Conservation (phyloP, 2,888 invertebrate genomes). For the Apeira syringaria region DNA sequence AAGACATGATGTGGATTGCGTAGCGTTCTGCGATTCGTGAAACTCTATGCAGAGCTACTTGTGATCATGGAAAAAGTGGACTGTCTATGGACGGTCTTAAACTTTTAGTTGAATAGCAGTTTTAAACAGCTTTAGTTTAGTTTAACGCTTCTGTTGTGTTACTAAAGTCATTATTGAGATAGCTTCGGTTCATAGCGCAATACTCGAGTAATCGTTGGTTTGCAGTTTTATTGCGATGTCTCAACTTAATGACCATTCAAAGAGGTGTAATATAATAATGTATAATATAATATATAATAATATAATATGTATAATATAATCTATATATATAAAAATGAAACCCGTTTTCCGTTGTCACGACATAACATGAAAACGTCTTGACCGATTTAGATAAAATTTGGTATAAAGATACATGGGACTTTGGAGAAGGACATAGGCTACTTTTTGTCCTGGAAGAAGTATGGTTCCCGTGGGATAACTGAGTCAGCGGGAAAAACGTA, state of each 20-base stretch:
- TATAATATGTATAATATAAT: no score
- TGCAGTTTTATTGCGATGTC: neutral
- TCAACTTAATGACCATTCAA: neutral
- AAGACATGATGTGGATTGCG: neutral
- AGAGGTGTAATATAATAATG: no score
- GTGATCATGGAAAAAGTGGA: neutral
- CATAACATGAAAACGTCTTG: no score
- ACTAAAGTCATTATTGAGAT: neutral
- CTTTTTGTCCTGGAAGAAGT: no score
- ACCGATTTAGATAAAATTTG: no score
- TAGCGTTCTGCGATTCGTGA: neutral
- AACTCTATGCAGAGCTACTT: neutral
- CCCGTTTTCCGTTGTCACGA: no score
- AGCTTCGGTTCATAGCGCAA: neutral
- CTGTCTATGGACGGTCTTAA: neutral
- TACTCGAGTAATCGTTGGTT: neutral
- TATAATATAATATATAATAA: no score
- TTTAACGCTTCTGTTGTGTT: constrained; percentile 3
- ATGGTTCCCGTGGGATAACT: no score
- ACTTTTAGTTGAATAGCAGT: constrained; percentile 23
- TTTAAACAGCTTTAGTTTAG: constrained; percentile 14
- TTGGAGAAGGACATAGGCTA: no score
- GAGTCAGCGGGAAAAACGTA: no score
- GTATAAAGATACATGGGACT: no score
- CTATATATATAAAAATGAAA: no score